These are phyloP conservation scores for Ibidorhyncha struthersii DNA, from an alignment of 2,113 vertebrate species.

Conservation along the genomic window DNA sequence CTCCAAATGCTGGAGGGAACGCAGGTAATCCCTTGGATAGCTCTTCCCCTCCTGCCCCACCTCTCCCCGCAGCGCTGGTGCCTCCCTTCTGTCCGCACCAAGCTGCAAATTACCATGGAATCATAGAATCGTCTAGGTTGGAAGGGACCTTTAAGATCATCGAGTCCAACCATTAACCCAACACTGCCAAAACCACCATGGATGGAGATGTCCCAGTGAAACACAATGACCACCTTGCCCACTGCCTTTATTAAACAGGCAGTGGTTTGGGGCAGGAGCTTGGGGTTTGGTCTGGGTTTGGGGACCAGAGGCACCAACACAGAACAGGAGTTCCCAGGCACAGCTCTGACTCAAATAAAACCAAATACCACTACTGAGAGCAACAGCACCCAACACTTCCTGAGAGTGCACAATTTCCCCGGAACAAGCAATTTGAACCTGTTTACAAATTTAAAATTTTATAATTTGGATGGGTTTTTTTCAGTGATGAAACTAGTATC, in stretches of 20 bases:
- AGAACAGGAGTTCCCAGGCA: not conserved
- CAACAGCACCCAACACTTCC: not conserved
- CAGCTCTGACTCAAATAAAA: not conserved
- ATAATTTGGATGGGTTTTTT: not conserved
- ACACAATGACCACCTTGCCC: not conserved
- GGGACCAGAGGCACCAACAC: not conserved
- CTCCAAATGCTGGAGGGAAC: not conserved
- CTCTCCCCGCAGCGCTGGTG: not conserved
- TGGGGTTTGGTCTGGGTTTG: not conserved
- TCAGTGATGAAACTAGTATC: not conserved
- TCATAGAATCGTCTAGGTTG: not conserved
- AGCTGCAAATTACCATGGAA: not conserved
- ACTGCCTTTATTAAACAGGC: fast-evolving
- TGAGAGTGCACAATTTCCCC: not conserved
- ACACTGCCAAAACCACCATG: not conserved
- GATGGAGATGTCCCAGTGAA: not conserved
- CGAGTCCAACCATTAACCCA: not conserved
- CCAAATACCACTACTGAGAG: not conserved
- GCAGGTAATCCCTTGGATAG: not conserved
- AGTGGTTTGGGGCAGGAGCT: not conserved
- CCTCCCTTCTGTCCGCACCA: not conserved
- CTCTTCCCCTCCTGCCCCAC: not conserved
- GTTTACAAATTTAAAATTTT: not conserved
- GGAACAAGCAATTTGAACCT: not conserved
- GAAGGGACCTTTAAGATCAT: not conserved